A percentile compares a stretch with the other conserved stretches of the same genome.
Evolutionary conservation across 1,140 invertebrate species (phyloP).

Genomic region (Brachystomella parvula): DNA sequence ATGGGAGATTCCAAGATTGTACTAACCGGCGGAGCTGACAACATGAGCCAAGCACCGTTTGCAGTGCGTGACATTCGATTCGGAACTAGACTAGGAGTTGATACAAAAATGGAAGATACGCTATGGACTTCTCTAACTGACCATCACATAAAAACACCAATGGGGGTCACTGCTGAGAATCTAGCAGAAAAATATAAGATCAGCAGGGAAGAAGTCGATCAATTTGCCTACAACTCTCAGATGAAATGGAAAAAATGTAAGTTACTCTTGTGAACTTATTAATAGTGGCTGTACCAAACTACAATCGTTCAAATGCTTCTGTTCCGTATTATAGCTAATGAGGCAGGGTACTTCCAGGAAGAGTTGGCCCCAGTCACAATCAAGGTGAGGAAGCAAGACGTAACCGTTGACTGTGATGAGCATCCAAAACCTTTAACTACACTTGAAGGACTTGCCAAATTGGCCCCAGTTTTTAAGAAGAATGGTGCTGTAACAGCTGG

Average conservation of each 20-base stretch:
- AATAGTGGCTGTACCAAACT: too few species aligned
- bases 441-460: slow-evolving; percentile 68
- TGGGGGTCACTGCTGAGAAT: slow-evolving; percentile 97
- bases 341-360: slow-evolving; percentile 76
- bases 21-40: slow-evolving; percentile 57
- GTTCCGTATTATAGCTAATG: slow-evolving; percentile 56
- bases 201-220: slow-evolving; percentile 75
- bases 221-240: slow-evolving; percentile 78
- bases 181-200: slow-evolving; percentile 83
- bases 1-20: slow-evolving; percentile 78
- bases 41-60: slow-evolving; percentile 90
- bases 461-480: slow-evolving; percentile 91
- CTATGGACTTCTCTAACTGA: slow-evolving; percentile 90
- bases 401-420: slow-evolving; percentile 77
- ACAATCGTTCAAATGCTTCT: neutral
- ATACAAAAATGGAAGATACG: slow-evolving; percentile 71
- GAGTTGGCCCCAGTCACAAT: slow-evolving; percentile 83
- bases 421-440: slow-evolving; percentile 87
- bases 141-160: slow-evolving; percentile 79
- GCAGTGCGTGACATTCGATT: slow-evolving; percentile 80
- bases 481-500: slow-evolving; percentile 92
- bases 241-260: slow-evolving; percentile 67
- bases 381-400: slow-evolving; percentile 72
- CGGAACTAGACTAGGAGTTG: slow-evolving; percentile 73
- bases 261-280: neutral